Evolutionary conservation across 2,797 vertebrate species (phyloP), one percentile per base, ranked within the genome.

Genomic region (Odontamblyopus lacepedii): DNA sequence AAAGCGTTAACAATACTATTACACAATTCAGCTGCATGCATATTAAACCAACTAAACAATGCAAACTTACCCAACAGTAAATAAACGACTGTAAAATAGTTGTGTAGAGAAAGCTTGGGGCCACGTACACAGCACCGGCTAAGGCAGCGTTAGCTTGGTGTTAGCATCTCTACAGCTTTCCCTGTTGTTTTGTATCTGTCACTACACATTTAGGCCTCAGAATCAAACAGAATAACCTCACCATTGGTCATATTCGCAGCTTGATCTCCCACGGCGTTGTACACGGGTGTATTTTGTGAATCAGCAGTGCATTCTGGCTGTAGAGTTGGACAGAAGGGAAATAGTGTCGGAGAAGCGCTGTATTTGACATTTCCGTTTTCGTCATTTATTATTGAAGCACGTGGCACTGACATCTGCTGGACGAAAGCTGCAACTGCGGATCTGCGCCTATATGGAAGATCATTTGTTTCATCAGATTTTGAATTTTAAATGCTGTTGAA

Each of bases 221-320:
- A 38, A 12, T 51, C 60, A 2, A 50, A 59, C 27, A 23, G 51
- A 32, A 29, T 1, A 19, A 60, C 85, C 92, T 30, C 89, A 95
- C 94, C 94, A 80, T 95, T 95, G 75, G 94, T 94, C 94, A 95
- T 95, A 9, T 81, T 92, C 71, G 83, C 88, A 75, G 78, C 50
- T 84, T 83, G 73, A 51, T 77, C 70, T 78, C 71, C 55, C 70
- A 70, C 71, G 72, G 55, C 30, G 69, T 67, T 72, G 64, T 51
- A n/a, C 38, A 12, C 79, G 70, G 38, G 73, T 51, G 72, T 72
- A 32, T 72, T 19, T 51, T 70, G 62, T 69, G 59, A 63, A 75
- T 86, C 65, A 92, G 70, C 69, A 83, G 38, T 62, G 61, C 92
- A 92, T 92, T 62, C 59, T 88, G 75, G 35, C 30, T n/a, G 30